Percentiles rank a stretch among this genome's conserved stretches.
These are phyloP conservation scores for Myotis pilosus DNA, from an alignment of 2,797 vertebrate genomes.

Conservation along the genomic window DNA sequence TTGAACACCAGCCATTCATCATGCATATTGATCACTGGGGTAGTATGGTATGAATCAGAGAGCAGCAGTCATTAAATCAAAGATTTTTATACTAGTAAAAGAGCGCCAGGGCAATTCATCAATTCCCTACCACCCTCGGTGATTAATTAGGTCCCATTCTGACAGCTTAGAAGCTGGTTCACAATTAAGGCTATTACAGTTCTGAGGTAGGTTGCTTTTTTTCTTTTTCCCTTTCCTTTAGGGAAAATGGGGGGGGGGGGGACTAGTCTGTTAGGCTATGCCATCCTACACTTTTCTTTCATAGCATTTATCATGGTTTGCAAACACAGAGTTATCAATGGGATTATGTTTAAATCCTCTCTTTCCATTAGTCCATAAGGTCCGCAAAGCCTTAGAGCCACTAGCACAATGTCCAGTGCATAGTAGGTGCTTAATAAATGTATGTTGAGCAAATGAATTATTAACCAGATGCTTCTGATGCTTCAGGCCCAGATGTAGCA, in stretches of 20 bases:
- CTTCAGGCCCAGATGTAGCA: background rate
- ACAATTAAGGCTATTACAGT: conserved; percentile 83
- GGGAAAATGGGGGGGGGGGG: background rate
- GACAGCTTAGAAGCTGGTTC: conserved; percentile 81
- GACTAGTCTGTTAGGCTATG: background rate
- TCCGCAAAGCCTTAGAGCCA: background rate
- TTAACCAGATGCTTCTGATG: conserved; percentile 14
- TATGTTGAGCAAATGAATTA: background rate
- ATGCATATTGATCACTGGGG: conserved; percentile 91
- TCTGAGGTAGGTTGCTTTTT: conserved; percentile 41
- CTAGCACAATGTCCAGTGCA: background rate
- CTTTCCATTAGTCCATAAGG: background rate
- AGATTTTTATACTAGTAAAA: conserved; percentile 93
- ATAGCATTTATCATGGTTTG: background rate
- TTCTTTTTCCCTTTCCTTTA: background rate
- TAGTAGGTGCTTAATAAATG: background rate
- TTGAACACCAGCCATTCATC: conserved; percentile 90
- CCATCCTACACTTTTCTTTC: background rate
- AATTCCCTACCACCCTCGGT: conserved; percentile 85
- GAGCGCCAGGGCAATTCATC: conserved; percentile 90
- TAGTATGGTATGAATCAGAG: conserved; percentile 91
- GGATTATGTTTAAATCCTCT: background rate
- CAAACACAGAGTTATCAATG: conserved; percentile 20
- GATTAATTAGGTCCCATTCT: conserved; percentile 90
- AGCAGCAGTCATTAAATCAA: conserved; percentile 91